Percentiles rank a stretch among this genome's conserved stretches.
Evolutionary conservation across 2,888 invertebrate species (phyloP).

Genomic region (Eurytoma californica): DNA sequence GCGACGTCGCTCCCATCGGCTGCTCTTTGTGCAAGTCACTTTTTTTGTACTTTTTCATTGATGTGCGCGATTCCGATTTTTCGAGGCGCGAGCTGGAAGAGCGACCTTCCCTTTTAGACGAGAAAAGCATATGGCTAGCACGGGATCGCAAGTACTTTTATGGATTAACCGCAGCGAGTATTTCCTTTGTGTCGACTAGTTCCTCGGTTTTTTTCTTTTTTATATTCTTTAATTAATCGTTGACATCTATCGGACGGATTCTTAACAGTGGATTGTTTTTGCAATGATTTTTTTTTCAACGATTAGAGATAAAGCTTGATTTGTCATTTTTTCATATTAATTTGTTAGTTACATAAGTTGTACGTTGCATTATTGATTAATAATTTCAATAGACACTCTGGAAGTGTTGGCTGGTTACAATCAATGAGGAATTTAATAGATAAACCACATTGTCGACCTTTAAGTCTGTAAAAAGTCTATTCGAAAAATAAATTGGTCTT

Average conservation of each 20-base stretch:
- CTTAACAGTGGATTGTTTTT: no score
- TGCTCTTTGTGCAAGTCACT: conserved; percentile 44
- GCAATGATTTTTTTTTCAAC: no score
- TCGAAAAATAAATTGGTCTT: not conserved
- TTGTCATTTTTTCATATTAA: not conserved
- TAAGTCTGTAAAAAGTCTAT: conserved; percentile 15
- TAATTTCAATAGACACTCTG: not conserved
- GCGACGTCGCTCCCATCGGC: conserved; percentile 9
- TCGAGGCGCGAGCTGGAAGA: no score
- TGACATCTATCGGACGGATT: no score
- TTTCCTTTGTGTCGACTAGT: no score
- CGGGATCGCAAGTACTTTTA: not conserved
- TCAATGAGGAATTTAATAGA: conserved; percentile 12
- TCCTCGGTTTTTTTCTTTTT: no score
- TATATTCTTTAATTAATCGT: no score
- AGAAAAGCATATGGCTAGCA: conserved; percentile 36
- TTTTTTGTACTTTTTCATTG: conserved; percentile 36
- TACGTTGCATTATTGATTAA: conserved; percentile 11
- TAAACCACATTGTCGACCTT: conserved; percentile 5
- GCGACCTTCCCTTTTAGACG: not conserved
- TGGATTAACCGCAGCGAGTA: not conserved
- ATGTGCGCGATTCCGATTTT: not conserved
- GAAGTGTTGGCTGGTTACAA: not conserved
- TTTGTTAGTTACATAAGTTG: not conserved
- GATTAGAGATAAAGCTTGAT: no score